Evolutionary conservation across 2,888 invertebrate species (phyloP), one percentile per base, ranked within the genome.

Genomic region (Eueremaeus valkanovi): DNA sequence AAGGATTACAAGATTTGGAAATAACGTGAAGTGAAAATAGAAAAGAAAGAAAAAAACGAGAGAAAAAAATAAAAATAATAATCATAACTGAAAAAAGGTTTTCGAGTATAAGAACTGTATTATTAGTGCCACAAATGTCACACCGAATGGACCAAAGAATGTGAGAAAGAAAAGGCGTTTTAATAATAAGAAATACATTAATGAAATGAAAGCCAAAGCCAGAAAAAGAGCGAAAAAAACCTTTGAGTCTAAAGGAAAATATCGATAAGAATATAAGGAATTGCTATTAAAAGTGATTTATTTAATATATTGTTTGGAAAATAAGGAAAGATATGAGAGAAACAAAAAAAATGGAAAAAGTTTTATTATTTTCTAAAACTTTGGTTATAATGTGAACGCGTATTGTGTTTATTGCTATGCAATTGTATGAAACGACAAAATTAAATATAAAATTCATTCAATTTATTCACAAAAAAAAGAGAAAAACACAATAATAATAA

Each of bases 61-160:
- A 63, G 16, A 33, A n/a, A 8, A 63, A 63, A 63, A 63, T 63
- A 63, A 63, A 16, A 31, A 51, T 51, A 11, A 18, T 3, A 51
- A 18, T 51, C 5, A 51, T 11, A 6, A 18, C 5, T 21, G 5
- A 6, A 18, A 6, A 18, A 18, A 51, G 18, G 9, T 9, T 6
- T n/a, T 6, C 5, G 16, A 51, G 55, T 27, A n/a, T 24, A 27
- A 27, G 24, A 55, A 55, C 27, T 24, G 55, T 18, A 33, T 33
- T 63, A 63, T 63, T 63, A 63, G 63, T 63, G 63, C 63, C 33
- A 33, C 63, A 63, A 63, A 63, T 55, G 63, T 63, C 33, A n/a
- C 63, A 63, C 63, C 27, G n/a, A 33, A 63, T 63, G 63, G 31
- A 63, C 63, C n/a, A 21, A 63, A 27, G 33, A 63, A 29, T 63